Base-by-base conservation (phyloP, 2,113 vertebrate genomes). In the Coptodon bakossiorum region DNA sequence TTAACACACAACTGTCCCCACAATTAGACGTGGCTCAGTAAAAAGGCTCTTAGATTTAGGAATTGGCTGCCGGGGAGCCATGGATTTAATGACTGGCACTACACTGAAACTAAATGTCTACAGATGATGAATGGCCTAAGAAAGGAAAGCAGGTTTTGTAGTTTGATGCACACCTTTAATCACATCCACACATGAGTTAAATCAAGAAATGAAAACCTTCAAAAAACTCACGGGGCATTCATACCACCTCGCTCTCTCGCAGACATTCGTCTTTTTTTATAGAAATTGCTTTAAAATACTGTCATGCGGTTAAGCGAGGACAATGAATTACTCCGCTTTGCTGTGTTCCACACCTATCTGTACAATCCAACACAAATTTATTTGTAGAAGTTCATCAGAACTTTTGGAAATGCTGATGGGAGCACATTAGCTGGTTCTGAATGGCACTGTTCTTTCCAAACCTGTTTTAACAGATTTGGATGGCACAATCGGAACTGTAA, bases 11-110 rank as follows among this genome's bases (percentile, higher is more conserved):
- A 94, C 92, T 93, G 92, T 94, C 94, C 92, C 78, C 40, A 91
- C 95, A 95, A 96, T 95, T 94, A 95, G 93, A 94, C 87, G 86
- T 87, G 94, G 92, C 90, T 94, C 89, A 92, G 92, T 91, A 93
- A 94, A 93, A 95, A 92, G 59, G 87, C 85, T 91, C 91, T 93
- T 78, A 90, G 88, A 91, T 93, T 94, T 88, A 89, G 91, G 86
- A 93, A 93, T 85, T 83, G 86, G 76, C 87, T 93, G 91, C 92
- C 83, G 85, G 82, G 87, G 85, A 93, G 91, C 90, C 57, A 81
- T 84, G 86, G 76, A 89, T 93, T 93, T 94, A 95, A 95, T 94
- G 91, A 95, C 93, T 90, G 91, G 85, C 91, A 88, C 86, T 90
- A 86, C 84, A 89, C 80, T 88, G 90, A 89, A 94, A 94, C 89